Percentiles rank a stretch among this genome's conserved stretches.
Conservation (phyloP, 2,113 vertebrate species). For the Panurus biarmicus region DNA sequence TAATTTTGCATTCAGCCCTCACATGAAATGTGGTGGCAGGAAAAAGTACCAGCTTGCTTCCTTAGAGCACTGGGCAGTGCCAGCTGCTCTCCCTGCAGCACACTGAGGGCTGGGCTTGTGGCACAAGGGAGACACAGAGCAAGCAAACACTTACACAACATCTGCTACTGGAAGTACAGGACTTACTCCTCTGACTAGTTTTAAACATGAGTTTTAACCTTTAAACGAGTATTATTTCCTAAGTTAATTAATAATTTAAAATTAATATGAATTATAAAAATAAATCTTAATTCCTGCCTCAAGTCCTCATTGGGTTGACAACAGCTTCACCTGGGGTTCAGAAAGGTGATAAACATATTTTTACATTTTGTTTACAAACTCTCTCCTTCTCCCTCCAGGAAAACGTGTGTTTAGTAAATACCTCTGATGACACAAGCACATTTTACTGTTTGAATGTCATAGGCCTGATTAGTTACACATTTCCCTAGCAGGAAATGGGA, state of each 20-base stretch:
- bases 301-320: background rate
- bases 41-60: background rate
- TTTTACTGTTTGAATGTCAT: background rate
- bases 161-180: background rate
- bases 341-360: background rate
- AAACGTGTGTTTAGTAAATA: background rate
- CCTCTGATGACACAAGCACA: background rate
- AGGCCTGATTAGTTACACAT: constrained; percentile 26
- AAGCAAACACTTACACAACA: background rate
- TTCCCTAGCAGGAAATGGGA: constrained; percentile 18
- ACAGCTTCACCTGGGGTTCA: background rate
- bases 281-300: no score
- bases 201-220: background rate
- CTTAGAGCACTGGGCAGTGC: background rate
- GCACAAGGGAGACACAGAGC: background rate
- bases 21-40: background rate
- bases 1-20: background rate
- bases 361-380: background rate
- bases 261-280: background rate
- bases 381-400: background rate
- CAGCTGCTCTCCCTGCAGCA: background rate
- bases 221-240: background rate
- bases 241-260: background rate
- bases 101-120: rapidly evolving
- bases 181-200: background rate